Conservation (phyloP, 1,140 invertebrate genomes). For the Diuraphis noxia region DNA sequence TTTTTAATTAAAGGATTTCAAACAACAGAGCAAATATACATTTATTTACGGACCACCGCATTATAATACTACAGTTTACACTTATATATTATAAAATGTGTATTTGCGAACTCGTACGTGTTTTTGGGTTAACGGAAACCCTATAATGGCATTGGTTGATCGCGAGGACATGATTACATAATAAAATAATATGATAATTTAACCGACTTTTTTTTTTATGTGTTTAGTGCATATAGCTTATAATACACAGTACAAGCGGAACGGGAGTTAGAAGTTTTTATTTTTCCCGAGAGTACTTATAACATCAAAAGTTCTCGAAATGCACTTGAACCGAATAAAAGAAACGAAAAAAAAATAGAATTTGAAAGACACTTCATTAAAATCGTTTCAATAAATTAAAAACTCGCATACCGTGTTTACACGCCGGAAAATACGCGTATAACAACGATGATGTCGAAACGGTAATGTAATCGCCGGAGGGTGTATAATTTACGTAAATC, state of each 20-base stretch:
- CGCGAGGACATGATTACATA: background rate
- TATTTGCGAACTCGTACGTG: background rate
- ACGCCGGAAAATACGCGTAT: background rate
- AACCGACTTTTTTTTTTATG: background rate
- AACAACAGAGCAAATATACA: slow-evolving; percentile 3
- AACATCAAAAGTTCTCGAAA: slow-evolving; percentile 13
- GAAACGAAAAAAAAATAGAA: background rate
- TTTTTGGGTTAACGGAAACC: background rate
- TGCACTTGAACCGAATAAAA: background rate
- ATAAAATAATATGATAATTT: slow-evolving; percentile 3
- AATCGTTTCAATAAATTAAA: slow-evolving; percentile 23
- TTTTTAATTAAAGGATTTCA: slow-evolving; percentile 37
- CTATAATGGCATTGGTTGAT: background rate
- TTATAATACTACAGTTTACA: background rate
- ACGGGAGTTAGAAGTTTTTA: background rate
- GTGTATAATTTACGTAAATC: slow-evolving; percentile 17
- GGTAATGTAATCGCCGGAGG: background rate
- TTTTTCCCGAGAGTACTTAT: background rate
- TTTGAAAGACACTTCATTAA: slow-evolving; percentile 16
- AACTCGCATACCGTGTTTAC: background rate
- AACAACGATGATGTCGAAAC: background rate
- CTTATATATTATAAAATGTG: background rate
- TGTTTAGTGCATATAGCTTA: background rate
- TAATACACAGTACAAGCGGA: background rate
- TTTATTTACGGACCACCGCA: background rate